Conservation (phyloP, 2,797 vertebrate species). For the Pseudomugil tenellus region DNA sequence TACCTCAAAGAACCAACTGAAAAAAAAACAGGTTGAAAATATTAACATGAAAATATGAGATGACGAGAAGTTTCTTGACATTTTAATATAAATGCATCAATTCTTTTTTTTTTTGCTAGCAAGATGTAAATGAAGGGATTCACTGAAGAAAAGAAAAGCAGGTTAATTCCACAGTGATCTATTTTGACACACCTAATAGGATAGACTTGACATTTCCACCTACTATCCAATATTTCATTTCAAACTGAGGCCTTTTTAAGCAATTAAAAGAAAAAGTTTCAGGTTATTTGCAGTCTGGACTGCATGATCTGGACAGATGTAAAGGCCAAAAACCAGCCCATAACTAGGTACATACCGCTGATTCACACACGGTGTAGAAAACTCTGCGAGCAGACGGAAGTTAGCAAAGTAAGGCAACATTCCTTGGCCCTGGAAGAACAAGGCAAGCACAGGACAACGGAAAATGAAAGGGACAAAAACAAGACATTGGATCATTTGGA, state of each 20-base stretch:
- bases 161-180: not conserved
- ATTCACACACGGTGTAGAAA: constrained; percentile 99
- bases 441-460: constrained; percentile 74
- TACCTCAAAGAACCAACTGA: constrained; percentile 98
- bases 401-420: constrained; percentile 94
- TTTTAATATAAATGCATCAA: not conserved
- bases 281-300: not conserved
- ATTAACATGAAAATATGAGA: not conserved
- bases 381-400: constrained; percentile 96
- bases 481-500: constrained; percentile 41
- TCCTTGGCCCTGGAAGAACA: constrained; percentile 86
- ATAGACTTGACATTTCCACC: not conserved
- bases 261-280: not conserved
- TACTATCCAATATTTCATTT: not conserved
- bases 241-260: not conserved
- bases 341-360: constrained; percentile 89
- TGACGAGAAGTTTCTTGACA: not conserved
- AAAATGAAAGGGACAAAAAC: constrained; percentile 73
- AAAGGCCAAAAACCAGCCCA: constrained; percentile 10
- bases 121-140: not conserved
- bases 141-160: not conserved
- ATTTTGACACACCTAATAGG: not conserved
- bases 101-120: not conserved
- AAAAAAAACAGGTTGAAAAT: constrained; percentile 61
- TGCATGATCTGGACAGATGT: not conserved